phyloP scores from a whole-genome alignment of 2,888 invertebrate species.

The Xestobium rufovillosum region DNA sequence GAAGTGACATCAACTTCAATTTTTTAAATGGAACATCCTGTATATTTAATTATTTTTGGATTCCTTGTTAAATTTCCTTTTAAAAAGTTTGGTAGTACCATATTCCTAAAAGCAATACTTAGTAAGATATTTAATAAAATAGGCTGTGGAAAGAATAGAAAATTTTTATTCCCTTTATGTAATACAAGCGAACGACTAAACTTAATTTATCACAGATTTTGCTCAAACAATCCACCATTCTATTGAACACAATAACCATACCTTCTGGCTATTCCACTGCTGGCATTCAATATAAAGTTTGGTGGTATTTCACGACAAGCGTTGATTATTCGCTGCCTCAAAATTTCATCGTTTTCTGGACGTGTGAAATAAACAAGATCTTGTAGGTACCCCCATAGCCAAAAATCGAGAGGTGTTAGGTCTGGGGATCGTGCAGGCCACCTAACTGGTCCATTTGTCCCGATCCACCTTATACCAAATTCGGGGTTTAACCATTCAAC shows the following conservation, averaged over 20 bases:
- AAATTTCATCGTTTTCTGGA: slow-evolving; percentile 2
- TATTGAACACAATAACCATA: too few relatives aligned
- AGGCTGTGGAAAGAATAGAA: slow-evolving; percentile 4
- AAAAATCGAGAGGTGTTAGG: slow-evolving; percentile 2
- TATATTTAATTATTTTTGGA: too few relatives aligned
- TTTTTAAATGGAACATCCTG: too few relatives aligned
- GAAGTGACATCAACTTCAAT: too few relatives aligned
- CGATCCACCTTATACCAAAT: not conserved
- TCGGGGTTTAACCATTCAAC: not conserved
- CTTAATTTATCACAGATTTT: too few relatives aligned
- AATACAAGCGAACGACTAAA: too few relatives aligned
- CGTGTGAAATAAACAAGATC: not conserved
- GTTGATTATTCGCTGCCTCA: slow-evolving; percentile 6
- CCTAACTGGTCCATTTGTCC: not conserved
- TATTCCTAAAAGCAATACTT: too few relatives aligned
- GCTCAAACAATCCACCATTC: too few relatives aligned
- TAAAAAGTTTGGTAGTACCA: too few relatives aligned
- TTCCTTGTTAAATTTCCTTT: too few relatives aligned
- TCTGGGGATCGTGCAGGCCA: not conserved
- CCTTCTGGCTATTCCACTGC: too few relatives aligned
- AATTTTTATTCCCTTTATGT: not conserved
- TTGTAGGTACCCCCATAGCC: slow-evolving; percentile 2
- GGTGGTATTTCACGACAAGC: slow-evolving; percentile 1
- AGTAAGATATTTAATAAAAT: too few relatives aligned
- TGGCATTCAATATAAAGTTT: not conserved